Base-by-base conservation (phyloP, 92 coral and sea anemone species). In the Montipora capitata region DNA sequence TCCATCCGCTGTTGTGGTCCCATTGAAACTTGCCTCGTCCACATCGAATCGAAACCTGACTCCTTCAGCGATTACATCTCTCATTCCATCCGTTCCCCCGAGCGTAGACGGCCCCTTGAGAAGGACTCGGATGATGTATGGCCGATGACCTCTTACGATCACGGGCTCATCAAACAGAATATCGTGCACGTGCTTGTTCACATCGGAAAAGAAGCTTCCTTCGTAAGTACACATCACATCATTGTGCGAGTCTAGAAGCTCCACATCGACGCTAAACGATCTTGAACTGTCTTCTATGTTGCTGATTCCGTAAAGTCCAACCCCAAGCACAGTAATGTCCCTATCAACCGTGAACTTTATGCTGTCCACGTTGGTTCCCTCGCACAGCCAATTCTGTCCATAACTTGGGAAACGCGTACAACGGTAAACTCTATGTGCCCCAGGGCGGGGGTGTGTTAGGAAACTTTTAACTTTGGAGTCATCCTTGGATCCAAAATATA, bases 1-100 rank as follows among this genome's bases (percentile, higher is more conserved):
- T 62, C 98, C 98, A 40, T 95, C 98, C 3, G 96, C 91, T 16
- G 98, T 93, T n/a, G 98, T 95, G 14, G 98, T 95, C 10, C 98
- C 98, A 61, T 95, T 95, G 87, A 95, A 95, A 77, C 98, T 95
- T 16, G 95, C 95, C 86, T 95, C 98, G 40, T 95, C 98, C 42
- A 95, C 98, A 45, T 95, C 98, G 80, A 95, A 95, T 62, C 92
- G 68, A 72, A 95, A 95, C 74, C 96, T 90, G 5, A 95, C 93
- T 4, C 94, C 96, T 57, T 95, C 98, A 61, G 95, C 88, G 2
- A 89, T 79, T 8, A 94, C 92, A 69, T 94, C 96, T 39, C 96
- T 85, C 95, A 91, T 76, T 69, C 98, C 98, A 59, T 95, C 96
- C 13, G 87, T 91, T 63, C 98, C 98, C 90, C 96, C 93, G 56